phyloP scores from a whole-genome alignment of 1,140 invertebrate genomes.

The Holcopasites calliopsidis region DNA sequence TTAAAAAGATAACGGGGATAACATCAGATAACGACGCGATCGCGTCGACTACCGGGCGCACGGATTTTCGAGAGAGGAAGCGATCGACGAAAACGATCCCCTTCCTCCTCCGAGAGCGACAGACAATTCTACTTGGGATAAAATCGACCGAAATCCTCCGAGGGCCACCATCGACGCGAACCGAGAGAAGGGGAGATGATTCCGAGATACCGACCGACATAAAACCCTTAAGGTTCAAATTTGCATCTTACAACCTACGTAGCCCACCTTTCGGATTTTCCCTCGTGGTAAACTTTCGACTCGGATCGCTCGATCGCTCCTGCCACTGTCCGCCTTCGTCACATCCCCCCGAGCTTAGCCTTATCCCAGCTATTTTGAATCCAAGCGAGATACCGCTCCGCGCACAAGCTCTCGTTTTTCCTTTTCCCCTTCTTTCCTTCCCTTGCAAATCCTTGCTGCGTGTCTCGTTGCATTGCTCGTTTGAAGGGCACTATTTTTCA shows the following conservation, averaged over 20 bases:
- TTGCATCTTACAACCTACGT: slow-evolving; percentile 78
- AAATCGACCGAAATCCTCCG: slow-evolving; percentile 67
- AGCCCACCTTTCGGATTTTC: slow-evolving; percentile 56
- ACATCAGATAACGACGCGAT: slow-evolving; percentile 22
- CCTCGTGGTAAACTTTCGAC: slow-evolving; percentile 55
- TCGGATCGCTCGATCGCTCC: slow-evolving; percentile 43
- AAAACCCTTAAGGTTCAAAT: slow-evolving; percentile 80
- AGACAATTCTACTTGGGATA: slow-evolving; percentile 72
- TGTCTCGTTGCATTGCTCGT: too few species aligned
- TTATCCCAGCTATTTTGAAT: slow-evolving; percentile 75
- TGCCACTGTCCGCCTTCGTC: slow-evolving; percentile 40
- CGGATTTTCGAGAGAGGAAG: slow-evolving; percentile 30
- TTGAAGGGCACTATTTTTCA: too few species aligned
- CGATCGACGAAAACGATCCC: slow-evolving; percentile 31
- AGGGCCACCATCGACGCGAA: slow-evolving; percentile 56
- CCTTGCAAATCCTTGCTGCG: not conserved
- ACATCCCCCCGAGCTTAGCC: slow-evolving; percentile 62
- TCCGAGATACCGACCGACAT: slow-evolving; percentile 78
- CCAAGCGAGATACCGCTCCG: slow-evolving; percentile 66
- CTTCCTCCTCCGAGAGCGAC: slow-evolving; percentile 51
- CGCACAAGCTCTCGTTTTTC: not conserved
- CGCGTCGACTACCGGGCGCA: slow-evolving; percentile 15
- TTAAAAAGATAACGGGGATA: slow-evolving; percentile 40
- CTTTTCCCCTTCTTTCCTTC: not conserved
- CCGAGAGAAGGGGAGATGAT: slow-evolving; percentile 69